Conservation (phyloP, 2,113 vertebrate species). For the Typhlomys cinereus region DNA sequence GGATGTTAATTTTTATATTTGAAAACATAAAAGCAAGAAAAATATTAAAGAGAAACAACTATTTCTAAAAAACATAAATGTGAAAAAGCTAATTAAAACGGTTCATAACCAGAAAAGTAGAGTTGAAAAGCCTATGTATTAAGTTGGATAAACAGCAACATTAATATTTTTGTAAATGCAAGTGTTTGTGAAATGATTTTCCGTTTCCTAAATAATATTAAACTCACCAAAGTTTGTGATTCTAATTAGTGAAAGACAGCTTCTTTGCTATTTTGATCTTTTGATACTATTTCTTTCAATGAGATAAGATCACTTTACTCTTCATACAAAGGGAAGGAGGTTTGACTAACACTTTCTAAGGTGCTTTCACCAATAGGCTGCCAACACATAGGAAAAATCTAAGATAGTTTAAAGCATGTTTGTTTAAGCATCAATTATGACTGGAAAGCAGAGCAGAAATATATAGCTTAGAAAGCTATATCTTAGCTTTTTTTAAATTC, state of each 20-base stretch:
- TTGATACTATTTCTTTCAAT: constrained; percentile 51
- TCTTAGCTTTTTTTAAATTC: constrained; percentile 33
- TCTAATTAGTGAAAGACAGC: constrained; percentile 50
- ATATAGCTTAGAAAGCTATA: constrained; percentile 46
- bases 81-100: constrained; percentile 68
- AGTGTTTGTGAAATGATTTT: constrained; percentile 35
- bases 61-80: constrained; percentile 31
- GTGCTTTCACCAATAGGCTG: constrained; percentile 14
- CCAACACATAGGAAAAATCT: constrained; percentile 30
- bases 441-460: constrained; percentile 47
- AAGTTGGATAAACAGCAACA: constrained; percentile 40
- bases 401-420: constrained; percentile 43
- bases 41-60: constrained; percentile 19
- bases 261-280: constrained; percentile 63
- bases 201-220: constrained; percentile 25
- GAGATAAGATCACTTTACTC: constrained; percentile 26
- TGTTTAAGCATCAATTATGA: constrained; percentile 54
- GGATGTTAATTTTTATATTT: constrained; percentile 54
- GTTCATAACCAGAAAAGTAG: constrained; percentile 56
- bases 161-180: neutral
- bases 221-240: constrained; percentile 24
- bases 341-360: neutral
- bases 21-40: constrained; percentile 6
- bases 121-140: constrained; percentile 1
- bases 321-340: neutral